Base-by-base conservation (phyloP, 2,888 invertebrate species). In the Synanthedon andrenaeformis region DNA sequence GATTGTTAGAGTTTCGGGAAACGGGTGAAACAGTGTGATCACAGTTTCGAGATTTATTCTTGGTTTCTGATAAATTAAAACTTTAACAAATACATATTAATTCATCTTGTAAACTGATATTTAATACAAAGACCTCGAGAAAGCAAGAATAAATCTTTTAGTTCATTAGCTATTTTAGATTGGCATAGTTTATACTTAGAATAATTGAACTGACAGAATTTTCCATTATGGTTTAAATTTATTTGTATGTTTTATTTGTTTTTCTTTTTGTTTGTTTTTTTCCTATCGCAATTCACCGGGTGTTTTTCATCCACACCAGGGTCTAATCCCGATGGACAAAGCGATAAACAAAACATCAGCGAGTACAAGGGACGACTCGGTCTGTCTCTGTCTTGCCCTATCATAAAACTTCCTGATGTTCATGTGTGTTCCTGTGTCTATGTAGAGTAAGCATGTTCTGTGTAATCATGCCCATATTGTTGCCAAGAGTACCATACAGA, bases 291-390 rank as follows among this genome's bases (percentile, higher is more conserved):
- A 75, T 73, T 74, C 80, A 74, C 76, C 79, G 77, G 78, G 72
- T 76, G 75, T 70, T 75, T 65, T 35, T 58, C 70, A 63, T 67
- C 74, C 70, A 70, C 73, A 63, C 74, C 82, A 86, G 86, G 86
- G 84, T 82, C 85, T 84, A 74, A 85, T 85, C 76, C 76, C 85
- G 75, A 76, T 85, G 84, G 83, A 85, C 70, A 81, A 83, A 83
- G 85, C 85, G 75, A 86, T 85, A 76, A 86, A 84, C 84, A 82
- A 84, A 84, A 72, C 85, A 65, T 83, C 86, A 77, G 76, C 79
- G 77, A 81, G 79, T 74, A 70, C 80, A 76, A 79, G 81, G 79
- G 81, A 82, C 78, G 81, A 82, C 76, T 82, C 82, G 86, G 86
- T 84, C 83, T 83, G 85, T 83, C 82, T 81, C 79, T 72, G 69